Evolutionary conservation across 2,888 invertebrate genomes (phyloP).

Genomic region (Synergus umbraculus): DNA sequence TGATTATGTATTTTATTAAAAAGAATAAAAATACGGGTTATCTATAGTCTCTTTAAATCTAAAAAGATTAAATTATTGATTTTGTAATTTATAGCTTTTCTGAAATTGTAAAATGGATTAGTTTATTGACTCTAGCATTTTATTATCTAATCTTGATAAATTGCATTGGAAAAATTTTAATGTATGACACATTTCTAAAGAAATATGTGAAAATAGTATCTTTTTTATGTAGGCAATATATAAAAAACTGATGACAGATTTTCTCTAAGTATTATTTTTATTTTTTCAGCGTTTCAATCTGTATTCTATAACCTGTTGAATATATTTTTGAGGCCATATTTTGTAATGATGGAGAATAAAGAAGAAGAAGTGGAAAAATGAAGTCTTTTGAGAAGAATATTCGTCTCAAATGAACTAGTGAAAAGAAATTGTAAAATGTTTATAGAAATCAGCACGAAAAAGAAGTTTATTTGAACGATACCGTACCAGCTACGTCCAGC

Average conservation of each 20-base stretch:
- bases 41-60: too few species aligned
- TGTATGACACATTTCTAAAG: neutral
- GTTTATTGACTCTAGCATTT: neutral
- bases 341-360: neutral
- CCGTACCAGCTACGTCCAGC: too few species aligned
- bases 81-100: too few species aligned
- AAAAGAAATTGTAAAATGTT: neutral
- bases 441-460: neutral
- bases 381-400: neutral
- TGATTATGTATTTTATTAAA: too few species aligned
- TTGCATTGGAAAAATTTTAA: neutral
- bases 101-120: neutral
- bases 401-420: neutral
- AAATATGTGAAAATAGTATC: neutral
- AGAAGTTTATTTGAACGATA: neutral
- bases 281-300: neutral
- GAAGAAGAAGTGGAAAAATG: neutral
- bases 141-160: slow-evolving; percentile 1
- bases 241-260: too few species aligned
- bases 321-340: neutral
- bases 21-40: too few species aligned
- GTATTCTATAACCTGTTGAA: neutral
- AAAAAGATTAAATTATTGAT: too few species aligned
- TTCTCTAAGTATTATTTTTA: neutral
- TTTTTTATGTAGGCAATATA: too few species aligned